Conservation (phyloP, 1,140 invertebrate species). For the Thaumetopoea pityocampa region DNA sequence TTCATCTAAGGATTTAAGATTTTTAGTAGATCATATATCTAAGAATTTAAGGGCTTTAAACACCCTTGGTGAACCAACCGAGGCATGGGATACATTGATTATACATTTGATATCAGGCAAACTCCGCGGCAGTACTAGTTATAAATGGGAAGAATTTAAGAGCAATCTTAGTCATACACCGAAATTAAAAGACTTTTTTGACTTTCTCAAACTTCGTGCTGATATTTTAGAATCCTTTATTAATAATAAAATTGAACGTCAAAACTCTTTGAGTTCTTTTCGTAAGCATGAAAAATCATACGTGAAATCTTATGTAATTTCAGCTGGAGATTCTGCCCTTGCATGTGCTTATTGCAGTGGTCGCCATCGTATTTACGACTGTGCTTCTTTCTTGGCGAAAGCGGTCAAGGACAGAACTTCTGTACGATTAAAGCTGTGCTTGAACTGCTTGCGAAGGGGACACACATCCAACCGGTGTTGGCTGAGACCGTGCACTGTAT, state of each 20-base stretch:
- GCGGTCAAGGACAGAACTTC: not conserved
- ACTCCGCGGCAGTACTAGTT: conserved; percentile 5
- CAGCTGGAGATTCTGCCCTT: not conserved
- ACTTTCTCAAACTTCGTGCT: conserved; percentile 24
- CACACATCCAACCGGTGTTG: not conserved
- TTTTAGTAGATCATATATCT: conserved; percentile 20
- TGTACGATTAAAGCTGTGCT: conserved; percentile 2
- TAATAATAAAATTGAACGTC: conserved; percentile 4
- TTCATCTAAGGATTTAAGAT: conserved; percentile 14
- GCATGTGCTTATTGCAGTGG: conserved; percentile 1
- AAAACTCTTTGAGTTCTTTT: not conserved
- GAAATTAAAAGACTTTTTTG: conserved; percentile 17
- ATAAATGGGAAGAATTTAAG: conserved; percentile 24
- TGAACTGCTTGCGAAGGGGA: conserved; percentile 9
- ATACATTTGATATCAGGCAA: conserved; percentile 12
- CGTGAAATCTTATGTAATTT: not conserved
- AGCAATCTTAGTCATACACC: conserved; percentile 8
- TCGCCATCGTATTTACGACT: conserved; percentile 9
- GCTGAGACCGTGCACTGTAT: not conserved
- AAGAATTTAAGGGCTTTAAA: conserved; percentile 22
- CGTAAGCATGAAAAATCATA: not conserved
- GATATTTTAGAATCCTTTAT: conserved; percentile 22
- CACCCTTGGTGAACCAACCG: conserved; percentile 13
- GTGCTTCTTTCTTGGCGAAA: conserved; percentile 3
- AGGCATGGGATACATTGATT: conserved; percentile 17